A percentile compares a stretch with the other conserved stretches of the same genome.
phyloP scores from a whole-genome alignment of 2,113 vertebrate genomes.

The Cynoglossus semilaevis region DNA sequence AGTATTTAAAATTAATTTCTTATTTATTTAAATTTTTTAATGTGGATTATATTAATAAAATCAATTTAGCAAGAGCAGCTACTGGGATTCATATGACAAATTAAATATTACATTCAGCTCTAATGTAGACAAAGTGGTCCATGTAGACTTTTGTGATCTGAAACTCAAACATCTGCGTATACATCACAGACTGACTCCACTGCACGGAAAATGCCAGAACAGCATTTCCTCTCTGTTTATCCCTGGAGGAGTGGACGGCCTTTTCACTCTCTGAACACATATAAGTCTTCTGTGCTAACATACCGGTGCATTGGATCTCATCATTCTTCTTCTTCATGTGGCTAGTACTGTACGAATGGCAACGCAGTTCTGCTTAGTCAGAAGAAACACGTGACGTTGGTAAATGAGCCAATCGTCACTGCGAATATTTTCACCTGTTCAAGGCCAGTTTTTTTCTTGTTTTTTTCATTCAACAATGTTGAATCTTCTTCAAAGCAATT shows the following conservation, averaged over 20 bases:
- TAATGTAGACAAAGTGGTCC: no score
- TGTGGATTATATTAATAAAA: no score
- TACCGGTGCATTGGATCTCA: slow-evolving; percentile 14
- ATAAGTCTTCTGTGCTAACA: slow-evolving; percentile 27
- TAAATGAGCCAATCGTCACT: background rate
- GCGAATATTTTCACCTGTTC: background rate
- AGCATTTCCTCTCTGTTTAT: slow-evolving; percentile 59
- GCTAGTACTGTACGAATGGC: slow-evolving; percentile 34
- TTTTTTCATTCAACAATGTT: no score
- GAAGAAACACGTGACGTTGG: slow-evolving; percentile 7
- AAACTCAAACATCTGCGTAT: slow-evolving; percentile 29
- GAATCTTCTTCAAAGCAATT: no score
- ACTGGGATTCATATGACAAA: no score
- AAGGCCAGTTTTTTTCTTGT: no score
- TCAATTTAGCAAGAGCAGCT: no score
- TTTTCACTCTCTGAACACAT: slow-evolving; percentile 38
- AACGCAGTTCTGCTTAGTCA: slow-evolving; percentile 1
- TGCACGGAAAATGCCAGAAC: slow-evolving; percentile 46
- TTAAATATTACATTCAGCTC: no score
- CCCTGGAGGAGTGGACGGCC: slow-evolving; percentile 46
- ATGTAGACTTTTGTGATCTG: background rate
- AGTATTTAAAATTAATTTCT: no score
- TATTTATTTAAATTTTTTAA: no score
- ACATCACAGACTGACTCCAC: slow-evolving; percentile 36
- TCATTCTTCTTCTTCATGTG: slow-evolving; percentile 39